Conservation (phyloP, 92 coral and sea anemone species). For the Virgularia gustaviana region DNA sequence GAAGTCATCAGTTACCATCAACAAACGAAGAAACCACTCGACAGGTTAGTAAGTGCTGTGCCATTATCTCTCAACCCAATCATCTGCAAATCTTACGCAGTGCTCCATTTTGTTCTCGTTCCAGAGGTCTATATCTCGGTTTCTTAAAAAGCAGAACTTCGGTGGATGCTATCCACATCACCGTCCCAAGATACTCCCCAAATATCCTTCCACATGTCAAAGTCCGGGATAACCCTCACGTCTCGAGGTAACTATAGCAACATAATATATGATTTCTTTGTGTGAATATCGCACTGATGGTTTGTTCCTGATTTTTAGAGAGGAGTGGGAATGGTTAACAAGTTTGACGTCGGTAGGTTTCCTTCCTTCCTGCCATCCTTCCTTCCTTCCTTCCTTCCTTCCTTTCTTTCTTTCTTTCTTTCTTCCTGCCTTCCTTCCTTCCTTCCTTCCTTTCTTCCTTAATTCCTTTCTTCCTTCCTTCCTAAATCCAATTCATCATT, state of each 20-base stretch:
- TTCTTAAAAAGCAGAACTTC: conserved; percentile 86
- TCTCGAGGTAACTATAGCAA: conserved; percentile 65
- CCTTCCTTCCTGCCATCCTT: no score
- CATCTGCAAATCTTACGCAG: not conserved
- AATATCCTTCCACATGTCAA: conserved; percentile 93
- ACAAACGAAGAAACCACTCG: conserved; percentile 31
- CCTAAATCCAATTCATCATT: no score
- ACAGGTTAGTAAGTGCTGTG: not conserved
- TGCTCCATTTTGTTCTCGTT: not conserved
- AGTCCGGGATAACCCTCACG: conserved; percentile 93
- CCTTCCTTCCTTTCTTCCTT: no score
- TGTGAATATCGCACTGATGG: not conserved
- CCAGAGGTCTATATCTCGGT: conserved; percentile 91
- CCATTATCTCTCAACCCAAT: not conserved
- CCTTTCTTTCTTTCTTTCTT: no score
- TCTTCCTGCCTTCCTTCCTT: no score
- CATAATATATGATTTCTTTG: not conserved
- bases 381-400: no score
- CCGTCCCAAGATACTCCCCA: conserved; percentile 81
- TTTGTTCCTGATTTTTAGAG: conserved; percentile 44
- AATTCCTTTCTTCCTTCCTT: no score
- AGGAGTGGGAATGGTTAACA: conserved; percentile 97
- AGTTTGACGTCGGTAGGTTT: conserved; percentile 39
- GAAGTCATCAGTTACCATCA: conserved; percentile 28
- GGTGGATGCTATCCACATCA: conserved; percentile 95